Evolutionary conservation across 2,113 vertebrate species (phyloP).

Genomic region (Vulpes ferrilata): DNA sequence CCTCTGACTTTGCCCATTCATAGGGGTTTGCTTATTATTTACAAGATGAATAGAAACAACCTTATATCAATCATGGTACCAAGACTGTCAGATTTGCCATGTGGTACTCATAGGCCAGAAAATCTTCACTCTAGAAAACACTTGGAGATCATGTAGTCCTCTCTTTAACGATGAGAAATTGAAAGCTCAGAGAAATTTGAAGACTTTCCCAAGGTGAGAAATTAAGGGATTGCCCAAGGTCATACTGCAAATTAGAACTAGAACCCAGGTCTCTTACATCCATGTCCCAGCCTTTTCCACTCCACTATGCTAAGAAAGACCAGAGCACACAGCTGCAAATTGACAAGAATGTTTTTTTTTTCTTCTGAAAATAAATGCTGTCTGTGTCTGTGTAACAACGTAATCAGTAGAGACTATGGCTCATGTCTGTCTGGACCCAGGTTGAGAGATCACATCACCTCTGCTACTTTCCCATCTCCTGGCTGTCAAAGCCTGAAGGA

Average conservation of each 20-base stretch:
- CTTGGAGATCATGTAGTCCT: background rate
- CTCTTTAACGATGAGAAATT: background rate
- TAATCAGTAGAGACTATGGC: constrained; percentile 78
- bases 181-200: constrained; percentile 48
- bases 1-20: background rate
- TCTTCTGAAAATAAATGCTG: constrained; percentile 64
- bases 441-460: constrained; percentile 82
- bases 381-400: constrained; percentile 74
- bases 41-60: constrained; percentile 14
- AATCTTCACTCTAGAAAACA: background rate
- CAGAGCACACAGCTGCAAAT: background rate
- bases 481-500: constrained; percentile 80
- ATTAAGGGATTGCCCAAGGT: constrained; percentile 22
- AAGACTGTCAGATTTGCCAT: constrained; percentile 52
- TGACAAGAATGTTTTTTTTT: background rate
- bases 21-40: background rate
- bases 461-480: constrained; percentile 77
- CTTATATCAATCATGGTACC: background rate
- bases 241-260: constrained; percentile 47
- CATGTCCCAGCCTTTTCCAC: background rate
- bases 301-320: constrained; percentile 33
- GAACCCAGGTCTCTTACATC: background rate
- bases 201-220: constrained; percentile 16
- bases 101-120: background rate
- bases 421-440: constrained; percentile 80